These are phyloP conservation scores for Parapsyche elsis DNA, from an alignment of 1,140 invertebrate genomes.

Conservation along the genomic window DNA sequence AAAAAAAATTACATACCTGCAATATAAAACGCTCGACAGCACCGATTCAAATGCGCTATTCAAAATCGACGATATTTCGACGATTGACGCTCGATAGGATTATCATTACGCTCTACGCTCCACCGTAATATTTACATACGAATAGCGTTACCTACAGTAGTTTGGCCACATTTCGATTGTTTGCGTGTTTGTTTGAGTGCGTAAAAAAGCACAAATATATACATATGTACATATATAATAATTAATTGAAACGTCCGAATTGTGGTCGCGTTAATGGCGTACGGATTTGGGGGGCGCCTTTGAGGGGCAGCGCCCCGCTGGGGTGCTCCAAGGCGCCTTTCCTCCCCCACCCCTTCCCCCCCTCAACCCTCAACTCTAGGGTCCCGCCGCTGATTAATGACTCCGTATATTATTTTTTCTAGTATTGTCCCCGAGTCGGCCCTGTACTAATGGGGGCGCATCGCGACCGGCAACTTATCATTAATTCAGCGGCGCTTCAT, in stretches of 20 bases:
- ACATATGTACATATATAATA: not conserved
- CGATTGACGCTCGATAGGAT: too few relatives aligned
- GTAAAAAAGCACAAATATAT: not conserved
- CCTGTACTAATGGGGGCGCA: constrained; percentile 31
- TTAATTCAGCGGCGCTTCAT: constrained; percentile 45
- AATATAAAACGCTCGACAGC: too few relatives aligned
- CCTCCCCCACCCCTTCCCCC: not conserved
- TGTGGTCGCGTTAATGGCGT: constrained; percentile 21
- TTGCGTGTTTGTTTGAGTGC: too few relatives aligned
- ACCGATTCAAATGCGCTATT: too few relatives aligned
- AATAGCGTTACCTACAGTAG: too few relatives aligned
- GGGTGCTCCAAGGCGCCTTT: not conserved
- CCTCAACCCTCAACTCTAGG: too few relatives aligned
- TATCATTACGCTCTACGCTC: too few relatives aligned
- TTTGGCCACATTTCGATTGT: too few relatives aligned
- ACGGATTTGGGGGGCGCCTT: constrained; percentile 14
- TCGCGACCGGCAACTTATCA: constrained; percentile 36
- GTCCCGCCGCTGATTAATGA: constrained; percentile 20
- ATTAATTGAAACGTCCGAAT: constrained; percentile 32
- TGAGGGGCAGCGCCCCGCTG: not conserved
- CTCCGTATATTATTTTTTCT: constrained; percentile 15
- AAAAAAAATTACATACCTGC: too few relatives aligned
- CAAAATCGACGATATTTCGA: too few relatives aligned
- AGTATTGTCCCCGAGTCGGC: not conserved
- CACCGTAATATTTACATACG: too few relatives aligned